phyloP scores from a whole-genome alignment of 1,140 invertebrate species.

The Bombus impatiens region DNA sequence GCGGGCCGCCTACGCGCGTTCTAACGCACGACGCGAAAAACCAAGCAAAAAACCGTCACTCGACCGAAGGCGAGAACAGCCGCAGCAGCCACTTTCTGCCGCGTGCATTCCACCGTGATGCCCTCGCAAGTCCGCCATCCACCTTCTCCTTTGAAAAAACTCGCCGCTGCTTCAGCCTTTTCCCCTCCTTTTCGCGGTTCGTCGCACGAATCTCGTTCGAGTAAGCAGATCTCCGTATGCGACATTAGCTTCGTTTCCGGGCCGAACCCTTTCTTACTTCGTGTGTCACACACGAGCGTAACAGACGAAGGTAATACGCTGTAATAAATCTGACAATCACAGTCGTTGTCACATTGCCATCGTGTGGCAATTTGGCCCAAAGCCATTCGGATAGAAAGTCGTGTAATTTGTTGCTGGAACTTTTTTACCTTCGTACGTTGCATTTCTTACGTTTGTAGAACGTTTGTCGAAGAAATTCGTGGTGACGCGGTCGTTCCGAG shows the following conservation, averaged over 20 bases:
- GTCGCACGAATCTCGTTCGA: background rate
- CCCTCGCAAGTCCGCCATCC: background rate
- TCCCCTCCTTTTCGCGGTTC: background rate
- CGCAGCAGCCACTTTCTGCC: background rate
- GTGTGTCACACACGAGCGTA: no score
- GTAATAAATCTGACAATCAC: background rate
- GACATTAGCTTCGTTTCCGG: background rate
- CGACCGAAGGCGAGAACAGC: slow-evolving; percentile 1
- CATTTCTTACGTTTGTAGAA: background rate
- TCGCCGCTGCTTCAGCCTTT: background rate
- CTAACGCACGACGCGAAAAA: background rate
- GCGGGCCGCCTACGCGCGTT: background rate
- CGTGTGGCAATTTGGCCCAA: background rate
- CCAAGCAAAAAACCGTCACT: slow-evolving; percentile 10
- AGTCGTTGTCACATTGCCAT: no score
- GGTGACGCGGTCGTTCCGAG: background rate
- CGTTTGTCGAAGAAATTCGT: no score
- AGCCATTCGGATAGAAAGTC: background rate
- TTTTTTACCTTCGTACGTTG: no score
- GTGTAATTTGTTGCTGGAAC: background rate
- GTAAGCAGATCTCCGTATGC: background rate
- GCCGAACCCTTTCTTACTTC: no score
- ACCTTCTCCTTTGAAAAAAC: slow-evolving; percentile 6
- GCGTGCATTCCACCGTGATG: slow-evolving; percentile 11
- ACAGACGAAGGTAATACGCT: no score